Percentiles rank a stretch among this genome's conserved stretches.
phyloP scores from a whole-genome alignment of 2,888 invertebrate species.

The Gari tellinella region DNA sequence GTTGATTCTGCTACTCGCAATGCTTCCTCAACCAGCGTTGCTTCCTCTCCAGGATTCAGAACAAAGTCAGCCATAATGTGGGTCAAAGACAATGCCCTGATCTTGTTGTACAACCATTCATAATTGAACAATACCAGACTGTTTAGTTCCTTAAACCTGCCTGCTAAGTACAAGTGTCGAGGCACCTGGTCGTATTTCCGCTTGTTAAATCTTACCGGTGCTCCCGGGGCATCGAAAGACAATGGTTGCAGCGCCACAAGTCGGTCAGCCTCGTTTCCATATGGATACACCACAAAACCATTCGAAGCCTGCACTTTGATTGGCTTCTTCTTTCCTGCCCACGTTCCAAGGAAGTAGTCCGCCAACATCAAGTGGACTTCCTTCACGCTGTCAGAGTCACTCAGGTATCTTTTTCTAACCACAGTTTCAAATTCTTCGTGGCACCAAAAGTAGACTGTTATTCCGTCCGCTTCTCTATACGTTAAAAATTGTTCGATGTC shows the following conservation, averaged over 20 bases:
- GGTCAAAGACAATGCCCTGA: slow-evolving; percentile 80
- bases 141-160: slow-evolving; percentile 81
- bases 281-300: slow-evolving; percentile 20
- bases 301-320: slow-evolving; percentile 30
- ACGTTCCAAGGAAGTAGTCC: slow-evolving; percentile 82
- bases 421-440: slow-evolving; percentile 72
- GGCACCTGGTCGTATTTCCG: slow-evolving; percentile 83
- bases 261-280: slow-evolving; percentile 66
- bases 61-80: slow-evolving; percentile 81
- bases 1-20: slow-evolving; percentile 76
- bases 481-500: slow-evolving; percentile 75
- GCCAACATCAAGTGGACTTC: slow-evolving; percentile 79
- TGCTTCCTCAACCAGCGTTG: slow-evolving; percentile 78
- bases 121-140: slow-evolving; percentile 81
- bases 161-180: slow-evolving; percentile 78
- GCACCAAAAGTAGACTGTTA: slow-evolving; percentile 75
- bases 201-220: slow-evolving; percentile 75
- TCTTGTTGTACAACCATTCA: slow-evolving; percentile 83
- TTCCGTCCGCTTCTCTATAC: slow-evolving; percentile 73
- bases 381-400: slow-evolving; percentile 53
- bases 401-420: slow-evolving; percentile 72
- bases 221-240: slow-evolving; percentile 64
- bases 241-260: slow-evolving; percentile 77
- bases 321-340: slow-evolving; percentile 73
- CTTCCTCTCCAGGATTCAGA: slow-evolving; percentile 79